phyloP scores from a whole-genome alignment of 1,140 invertebrate genomes.

The Formica exsecta region DNA sequence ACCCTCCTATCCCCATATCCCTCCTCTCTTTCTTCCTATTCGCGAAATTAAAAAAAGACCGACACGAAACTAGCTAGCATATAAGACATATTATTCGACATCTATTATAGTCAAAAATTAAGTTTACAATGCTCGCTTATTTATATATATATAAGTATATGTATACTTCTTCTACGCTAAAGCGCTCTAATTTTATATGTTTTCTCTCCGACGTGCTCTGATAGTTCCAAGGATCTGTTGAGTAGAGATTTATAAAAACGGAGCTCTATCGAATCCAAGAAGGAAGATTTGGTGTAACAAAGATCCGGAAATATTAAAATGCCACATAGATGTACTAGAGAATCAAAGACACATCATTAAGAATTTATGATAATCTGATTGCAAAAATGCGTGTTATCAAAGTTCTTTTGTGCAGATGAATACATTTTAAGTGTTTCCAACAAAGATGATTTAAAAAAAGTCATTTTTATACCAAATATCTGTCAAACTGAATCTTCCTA shows the following conservation, averaged over 20 bases:
- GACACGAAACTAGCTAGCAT: slow-evolving; percentile 44
- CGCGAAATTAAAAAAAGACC: slow-evolving; percentile 39
- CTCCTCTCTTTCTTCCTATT: not conserved
- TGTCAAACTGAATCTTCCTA: not conserved
- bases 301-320: slow-evolving; percentile 16
- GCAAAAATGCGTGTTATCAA: slow-evolving; percentile 3
- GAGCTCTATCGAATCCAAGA: not conserved
- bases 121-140: slow-evolving; percentile 45
- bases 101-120: slow-evolving; percentile 57
- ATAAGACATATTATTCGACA: slow-evolving; percentile 31
- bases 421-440: not conserved
- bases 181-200: not conserved
- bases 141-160: no score
- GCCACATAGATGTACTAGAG: not conserved
- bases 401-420: not conserved
- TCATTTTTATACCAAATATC: not conserved
- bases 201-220: not conserved
- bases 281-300: slow-evolving; percentile 1
- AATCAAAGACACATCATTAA: no score
- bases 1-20: not conserved
- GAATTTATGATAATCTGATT: not conserved
- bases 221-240: slow-evolving; percentile 28
- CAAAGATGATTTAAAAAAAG: slow-evolving; percentile 1
- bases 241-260: slow-evolving; percentile 22
- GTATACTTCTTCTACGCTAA: not conserved